Base-by-base conservation (phyloP, 37 sponge, comb jelly and placozoan species). In the Petrosia ficiformis region DNA sequence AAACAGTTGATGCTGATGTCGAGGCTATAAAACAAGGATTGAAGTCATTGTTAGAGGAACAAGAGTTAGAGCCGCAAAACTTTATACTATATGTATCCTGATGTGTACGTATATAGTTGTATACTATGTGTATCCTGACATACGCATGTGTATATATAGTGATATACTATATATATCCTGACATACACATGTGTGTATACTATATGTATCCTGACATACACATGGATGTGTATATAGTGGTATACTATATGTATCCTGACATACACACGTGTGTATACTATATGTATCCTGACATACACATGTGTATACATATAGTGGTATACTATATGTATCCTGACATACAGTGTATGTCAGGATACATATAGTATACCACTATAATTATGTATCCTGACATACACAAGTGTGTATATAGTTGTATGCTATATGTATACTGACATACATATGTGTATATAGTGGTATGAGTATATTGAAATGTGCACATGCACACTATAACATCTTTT, bases 31-130 rank as follows among this genome's bases (percentile, higher is more conserved):
- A 74, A 32, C 67, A 79, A 6, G 94, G 94, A 40, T 59, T 93
- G 24, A 71, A 88, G 37, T 40, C 44, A 19, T 48, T 85, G 21
- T 26, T 66, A 37, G 38, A 26, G 24, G 94, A 93, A 73, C 76
- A 41, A 56, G 80, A 88, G 37, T 73, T 72, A 44, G 86, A 93
- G 16, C 77, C 80, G 34, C 42, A 75, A 59, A 93, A 89, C 80
- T 93, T 89, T 67, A 63, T 85, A 43, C 2, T 93, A n/a, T 93
- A 84, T 83, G 85, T 93, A 93, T 93, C 94, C 94, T 84, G 57
- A 39, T 6, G 26, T 59, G 38, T 0, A 24, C n/a, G 3, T 70
- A 57, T n/a, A 36, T 48, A 19, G 54, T 48, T 19, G 54, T 14
- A 48, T 73, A 33, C 22, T 48, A 44, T 54, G 60, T 40, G 59